Conservation (phyloP, 1,140 invertebrate species). For the Mactra quadrangularis region DNA sequence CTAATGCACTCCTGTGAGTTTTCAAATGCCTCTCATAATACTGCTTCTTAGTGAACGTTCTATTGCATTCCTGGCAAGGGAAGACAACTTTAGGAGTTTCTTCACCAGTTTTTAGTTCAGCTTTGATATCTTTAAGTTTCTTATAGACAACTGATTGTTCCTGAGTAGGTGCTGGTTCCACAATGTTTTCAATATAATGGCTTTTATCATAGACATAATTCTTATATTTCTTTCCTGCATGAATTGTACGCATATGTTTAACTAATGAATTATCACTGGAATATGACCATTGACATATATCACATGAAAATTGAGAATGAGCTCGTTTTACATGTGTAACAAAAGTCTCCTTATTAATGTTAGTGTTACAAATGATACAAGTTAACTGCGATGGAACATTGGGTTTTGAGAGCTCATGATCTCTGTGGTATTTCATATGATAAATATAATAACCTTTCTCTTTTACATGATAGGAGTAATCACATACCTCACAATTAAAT, state of each 20-base stretch:
- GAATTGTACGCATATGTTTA: constrained; percentile 41
- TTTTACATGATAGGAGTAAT: constrained; percentile 28
- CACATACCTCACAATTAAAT: constrained; percentile 53
- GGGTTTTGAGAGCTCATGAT: constrained; percentile 11
- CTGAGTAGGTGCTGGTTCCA: constrained; percentile 11
- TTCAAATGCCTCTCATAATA: constrained; percentile 43
- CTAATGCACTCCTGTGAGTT: not conserved
- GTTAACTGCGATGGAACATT: constrained; percentile 11
- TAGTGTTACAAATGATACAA: constrained; percentile 34
- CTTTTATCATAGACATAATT: constrained; percentile 37
- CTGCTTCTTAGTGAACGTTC: constrained; percentile 40
- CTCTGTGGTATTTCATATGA: constrained; percentile 55
- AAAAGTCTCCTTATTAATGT: constrained; percentile 32
- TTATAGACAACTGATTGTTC: constrained; percentile 26
- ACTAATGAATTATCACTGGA: constrained; percentile 35
- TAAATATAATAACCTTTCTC: constrained; percentile 59
- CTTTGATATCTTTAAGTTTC: constrained; percentile 38
- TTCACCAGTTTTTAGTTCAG: not conserved
- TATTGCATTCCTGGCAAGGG: constrained; percentile 24
- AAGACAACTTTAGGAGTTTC: not conserved
- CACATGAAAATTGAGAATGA: constrained; percentile 41
- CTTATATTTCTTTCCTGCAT: constrained; percentile 47
- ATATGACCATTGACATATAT: constrained; percentile 55
- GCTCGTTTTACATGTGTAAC: constrained; percentile 27
- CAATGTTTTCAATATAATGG: constrained; percentile 31